A percentile compares a stretch with the other conserved stretches of the same genome.
phyloP scores from a whole-genome alignment of 2,888 invertebrate genomes.

The Eristalis arbustorum region DNA sequence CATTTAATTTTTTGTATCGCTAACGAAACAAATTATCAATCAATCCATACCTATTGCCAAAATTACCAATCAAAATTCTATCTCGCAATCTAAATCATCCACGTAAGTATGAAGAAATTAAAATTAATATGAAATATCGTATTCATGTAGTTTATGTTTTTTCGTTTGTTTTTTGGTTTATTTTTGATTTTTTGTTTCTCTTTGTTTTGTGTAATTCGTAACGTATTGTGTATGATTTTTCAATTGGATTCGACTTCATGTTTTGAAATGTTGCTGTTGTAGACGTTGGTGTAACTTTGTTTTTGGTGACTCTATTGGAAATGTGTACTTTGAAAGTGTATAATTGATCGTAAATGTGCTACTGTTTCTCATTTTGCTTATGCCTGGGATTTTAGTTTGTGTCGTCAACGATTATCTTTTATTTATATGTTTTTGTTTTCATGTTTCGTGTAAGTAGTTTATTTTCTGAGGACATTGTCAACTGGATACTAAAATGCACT shows the following conservation, averaged over 20 bases:
- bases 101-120: slow-evolving; percentile 61
- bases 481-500: neutral
- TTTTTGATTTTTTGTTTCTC: neutral
- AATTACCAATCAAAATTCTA: slow-evolving; percentile 70
- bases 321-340: neutral
- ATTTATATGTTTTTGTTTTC: neutral
- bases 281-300: slow-evolving; percentile 4
- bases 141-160: slow-evolving; percentile 2
- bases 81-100: slow-evolving; percentile 66
- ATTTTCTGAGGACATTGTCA: neutral
- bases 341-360: slow-evolving; percentile 27
- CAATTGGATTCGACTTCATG: slow-evolving; percentile 42
- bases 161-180: slow-evolving; percentile 32
- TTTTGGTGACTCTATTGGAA: neutral
- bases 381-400: slow-evolving; percentile 25
- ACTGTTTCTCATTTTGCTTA: slow-evolving; percentile 39
- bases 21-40: slow-evolving; percentile 70
- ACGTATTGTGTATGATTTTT: neutral
- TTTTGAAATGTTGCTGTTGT: slow-evolving; percentile 48
- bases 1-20: slow-evolving; percentile 65
- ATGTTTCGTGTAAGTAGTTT: neutral
- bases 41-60: slow-evolving; percentile 70
- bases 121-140: slow-evolving; percentile 34
- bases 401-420: neutral
- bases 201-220: neutral